These are phyloP conservation scores for Linnaemya vulpina DNA, from an alignment of 2,888 invertebrate genomes.

Conservation along the genomic window DNA sequence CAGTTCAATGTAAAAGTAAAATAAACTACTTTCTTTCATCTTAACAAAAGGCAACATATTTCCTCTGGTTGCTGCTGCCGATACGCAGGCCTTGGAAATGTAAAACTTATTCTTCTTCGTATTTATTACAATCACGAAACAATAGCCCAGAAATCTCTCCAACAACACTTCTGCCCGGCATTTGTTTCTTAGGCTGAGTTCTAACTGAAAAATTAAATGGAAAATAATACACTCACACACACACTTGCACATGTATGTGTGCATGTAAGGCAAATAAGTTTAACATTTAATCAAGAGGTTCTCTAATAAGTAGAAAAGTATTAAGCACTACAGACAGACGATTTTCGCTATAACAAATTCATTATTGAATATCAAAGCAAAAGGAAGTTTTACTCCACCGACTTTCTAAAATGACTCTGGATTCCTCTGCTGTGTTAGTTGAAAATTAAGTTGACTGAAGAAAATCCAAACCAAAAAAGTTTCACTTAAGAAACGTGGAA, in stretches of 20 bases:
- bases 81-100: constrained; percentile 40
- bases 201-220: constrained; percentile 51
- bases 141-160: constrained; percentile 4
- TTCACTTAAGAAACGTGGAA: too few species aligned
- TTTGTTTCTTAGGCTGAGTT: constrained; percentile 33
- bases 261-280: background rate
- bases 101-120: constrained; percentile 31
- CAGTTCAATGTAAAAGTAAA: constrained; percentile 52
- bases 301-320: background rate
- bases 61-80: constrained; percentile 9
- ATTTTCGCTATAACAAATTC: background rate
- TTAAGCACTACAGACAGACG: background rate
- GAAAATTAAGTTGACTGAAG: too few species aligned
- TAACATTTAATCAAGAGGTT: constrained; percentile 14
- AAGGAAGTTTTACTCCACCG: too few species aligned
- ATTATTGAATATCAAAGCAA: too few species aligned
- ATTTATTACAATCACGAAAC: constrained; percentile 17
- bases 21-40: constrained; percentile 37
- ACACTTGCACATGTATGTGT: too few species aligned
- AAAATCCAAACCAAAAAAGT: too few species aligned
- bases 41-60: constrained; percentile 46
- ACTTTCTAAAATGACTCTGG: too few species aligned
- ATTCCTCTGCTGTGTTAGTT: too few species aligned
- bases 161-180: constrained; percentile 4
- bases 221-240: background rate